phyloP scores from a whole-genome alignment of 2,797 vertebrate genomes.

The Falco biarmicus region DNA sequence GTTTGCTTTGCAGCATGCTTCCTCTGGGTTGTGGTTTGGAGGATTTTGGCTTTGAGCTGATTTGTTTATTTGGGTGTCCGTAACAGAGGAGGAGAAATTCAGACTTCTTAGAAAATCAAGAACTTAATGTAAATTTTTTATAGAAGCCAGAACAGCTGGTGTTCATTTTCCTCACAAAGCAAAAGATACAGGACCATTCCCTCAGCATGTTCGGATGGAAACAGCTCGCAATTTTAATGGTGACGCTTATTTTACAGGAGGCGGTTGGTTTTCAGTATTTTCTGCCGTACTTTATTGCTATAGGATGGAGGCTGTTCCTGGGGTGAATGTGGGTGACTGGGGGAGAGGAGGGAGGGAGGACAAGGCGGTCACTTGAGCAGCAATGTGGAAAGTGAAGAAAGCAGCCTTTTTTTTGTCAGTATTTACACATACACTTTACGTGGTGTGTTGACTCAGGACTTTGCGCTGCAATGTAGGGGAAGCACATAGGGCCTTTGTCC shows the following conservation, averaged over 20 bases:
- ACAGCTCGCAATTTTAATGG: not conserved
- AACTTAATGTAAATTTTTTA: not conserved
- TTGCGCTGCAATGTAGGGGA: not conserved
- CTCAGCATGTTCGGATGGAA: not conserved
- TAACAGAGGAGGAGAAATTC: slow-evolving; percentile 25
- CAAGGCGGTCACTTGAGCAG: not conserved
- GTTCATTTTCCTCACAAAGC: not conserved
- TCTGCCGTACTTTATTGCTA: not conserved
- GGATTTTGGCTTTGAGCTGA: not conserved
- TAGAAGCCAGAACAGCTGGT: not conserved
- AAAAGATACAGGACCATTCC: not conserved
- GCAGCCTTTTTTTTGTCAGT: not conserved
- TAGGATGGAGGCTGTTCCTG: not conserved
- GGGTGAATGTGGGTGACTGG: rapidly evolving
- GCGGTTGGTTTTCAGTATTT: not conserved
- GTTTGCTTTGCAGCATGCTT: not conserved
- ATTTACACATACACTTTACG: not conserved
- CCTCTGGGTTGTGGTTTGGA: not conserved
- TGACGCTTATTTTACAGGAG: not conserved
- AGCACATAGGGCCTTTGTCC: not conserved
- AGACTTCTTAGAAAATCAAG: not conserved
- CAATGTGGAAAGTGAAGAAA: not conserved
- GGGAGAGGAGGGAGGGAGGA: rapidly evolving
- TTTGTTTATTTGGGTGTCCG: slow-evolving; percentile 12
- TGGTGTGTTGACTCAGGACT: not conserved